Evolutionary conservation across 2,888 invertebrate genomes (phyloP).

Genomic region (Troilus luridus): DNA sequence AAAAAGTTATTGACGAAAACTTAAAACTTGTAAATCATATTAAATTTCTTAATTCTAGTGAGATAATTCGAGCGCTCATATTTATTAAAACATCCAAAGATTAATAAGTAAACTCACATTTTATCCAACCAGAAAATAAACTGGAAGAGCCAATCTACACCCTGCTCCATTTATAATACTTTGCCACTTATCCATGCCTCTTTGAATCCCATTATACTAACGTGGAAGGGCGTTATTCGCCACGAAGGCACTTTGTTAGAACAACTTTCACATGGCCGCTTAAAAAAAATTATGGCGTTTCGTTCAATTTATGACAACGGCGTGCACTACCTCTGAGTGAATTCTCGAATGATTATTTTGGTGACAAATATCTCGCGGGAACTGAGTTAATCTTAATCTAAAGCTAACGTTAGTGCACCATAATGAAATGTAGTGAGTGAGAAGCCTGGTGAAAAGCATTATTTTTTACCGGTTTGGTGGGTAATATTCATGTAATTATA

Average conservation of each 20-base stretch:
- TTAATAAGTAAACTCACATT: too few species aligned
- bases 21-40: too few species aligned
- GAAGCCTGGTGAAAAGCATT: too few species aligned
- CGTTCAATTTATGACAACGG: background rate
- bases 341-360: slow-evolving; percentile 42
- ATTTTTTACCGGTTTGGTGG: too few species aligned
- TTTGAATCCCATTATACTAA: background rate
- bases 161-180: slow-evolving; percentile 9
- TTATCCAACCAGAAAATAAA: background rate
- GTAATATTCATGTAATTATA: too few species aligned
- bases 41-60: too few species aligned
- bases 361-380: background rate
- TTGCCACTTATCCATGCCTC: background rate
- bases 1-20: too few species aligned
- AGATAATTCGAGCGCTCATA: too few species aligned
- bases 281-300: background rate
- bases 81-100: too few species aligned
- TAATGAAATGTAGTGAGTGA: too few species aligned
- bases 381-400: background rate
- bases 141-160: background rate
- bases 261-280: background rate
- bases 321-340: slow-evolving; percentile 43
- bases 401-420: too few species aligned
- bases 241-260: slow-evolving; percentile 3
- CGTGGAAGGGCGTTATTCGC: background rate